Conservation (phyloP, 2,888 invertebrate species). For the Catocala sponsa region DNA sequence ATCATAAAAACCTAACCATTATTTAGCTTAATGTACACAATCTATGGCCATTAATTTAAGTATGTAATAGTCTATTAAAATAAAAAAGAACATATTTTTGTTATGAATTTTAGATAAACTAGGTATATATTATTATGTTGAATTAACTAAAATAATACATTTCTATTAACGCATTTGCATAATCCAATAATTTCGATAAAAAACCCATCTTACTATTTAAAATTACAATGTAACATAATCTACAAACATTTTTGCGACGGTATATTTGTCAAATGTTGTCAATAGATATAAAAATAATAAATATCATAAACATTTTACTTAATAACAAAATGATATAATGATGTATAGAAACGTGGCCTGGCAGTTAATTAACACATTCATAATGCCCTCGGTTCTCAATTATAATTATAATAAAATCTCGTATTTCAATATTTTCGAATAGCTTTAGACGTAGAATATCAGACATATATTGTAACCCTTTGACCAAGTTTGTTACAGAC, state of each 20-base stretch:
- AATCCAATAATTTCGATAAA: conserved; percentile 32
- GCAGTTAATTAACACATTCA: conserved; percentile 31
- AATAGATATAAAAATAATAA: conserved; percentile 19
- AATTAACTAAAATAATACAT: conserved; percentile 11
- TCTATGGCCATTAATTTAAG: conserved; percentile 52
- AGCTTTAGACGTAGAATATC: background rate
- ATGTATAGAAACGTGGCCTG: conserved; percentile 29
- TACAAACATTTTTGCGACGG: conserved; percentile 19
- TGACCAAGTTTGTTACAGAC: background rate
- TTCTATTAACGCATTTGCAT: conserved; percentile 18
- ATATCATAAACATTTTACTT: conserved; percentile 24
- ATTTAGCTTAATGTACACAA: conserved; percentile 46
- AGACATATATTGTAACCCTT: no score
- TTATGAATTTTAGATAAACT: conserved; percentile 27
- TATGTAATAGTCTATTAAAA: conserved; percentile 29
- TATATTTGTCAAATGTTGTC: conserved; percentile 19
- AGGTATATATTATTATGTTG: background rate
- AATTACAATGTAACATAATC: conserved; percentile 8
- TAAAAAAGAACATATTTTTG: conserved; percentile 32
- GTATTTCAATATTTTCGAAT: background rate
- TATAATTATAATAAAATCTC: background rate
- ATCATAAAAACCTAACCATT: conserved; percentile 22
- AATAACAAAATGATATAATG: conserved; percentile 20
- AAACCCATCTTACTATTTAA: background rate
- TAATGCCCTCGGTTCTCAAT: conserved; percentile 30